Evolutionary conservation across 2,113 vertebrate genomes (phyloP), one percentile per base, ranked within the genome.

Genomic region (Hydropotes inermis): DNA sequence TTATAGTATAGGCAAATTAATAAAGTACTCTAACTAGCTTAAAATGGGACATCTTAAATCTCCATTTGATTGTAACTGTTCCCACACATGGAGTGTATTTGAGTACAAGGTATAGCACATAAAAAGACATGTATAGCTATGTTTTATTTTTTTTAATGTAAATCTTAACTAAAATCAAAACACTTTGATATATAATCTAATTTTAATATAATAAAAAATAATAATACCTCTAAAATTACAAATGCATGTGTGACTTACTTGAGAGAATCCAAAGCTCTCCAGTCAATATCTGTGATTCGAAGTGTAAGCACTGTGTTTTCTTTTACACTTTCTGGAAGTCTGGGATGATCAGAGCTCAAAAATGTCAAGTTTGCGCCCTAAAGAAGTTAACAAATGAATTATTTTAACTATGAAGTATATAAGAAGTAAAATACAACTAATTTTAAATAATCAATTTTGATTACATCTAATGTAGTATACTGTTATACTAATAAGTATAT

Each of bases 281-380:
- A 98, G 97, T 99, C 99, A 97, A 99, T 97, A 98, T 97, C 97
- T 95, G 98, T 99, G 74, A 99, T 98, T 96, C 98, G 97, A 95
- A 99, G 97, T 60, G 84, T 98, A 92, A 99, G 95, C 78, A 99
- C 1, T 3, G 90, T 93, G 30, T 96, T 99, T 97, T 98, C 97
- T 98, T 98, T 99, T 74, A 99, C 54, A 43, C 98, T 99, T 96
- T 99, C 98, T 36, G 99, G 99, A 97, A 99, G 98, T 58, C 98
- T 98, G 92, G 92, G 95, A 76, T 99, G 99, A 94, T 99, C 98
- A 76, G 90, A 97, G 74, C 98, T 99, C 98, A 11, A 93, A 98
- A 99, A 99, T 91, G 99, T 99, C 91, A 99, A 98, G 78, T 99
- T 98, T 92, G 98, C 98, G 95, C 99, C 99, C 99, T 99, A 96